Evolutionary conservation across 2,797 vertebrate genomes (phyloP).

Genomic region (Manis pentadactyla): DNA sequence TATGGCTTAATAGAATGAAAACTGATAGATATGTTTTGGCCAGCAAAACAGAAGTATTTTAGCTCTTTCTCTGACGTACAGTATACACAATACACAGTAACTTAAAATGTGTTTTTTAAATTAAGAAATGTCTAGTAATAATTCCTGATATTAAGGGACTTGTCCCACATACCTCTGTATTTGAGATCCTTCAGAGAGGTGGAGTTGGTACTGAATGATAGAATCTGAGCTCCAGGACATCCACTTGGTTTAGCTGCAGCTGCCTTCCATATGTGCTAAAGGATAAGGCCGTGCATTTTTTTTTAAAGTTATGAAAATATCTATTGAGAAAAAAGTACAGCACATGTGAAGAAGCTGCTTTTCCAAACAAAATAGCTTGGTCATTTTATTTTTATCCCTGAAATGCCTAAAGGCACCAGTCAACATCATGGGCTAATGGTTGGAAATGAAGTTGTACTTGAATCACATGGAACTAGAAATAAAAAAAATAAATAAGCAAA

Average conservation of each 20-base stretch:
- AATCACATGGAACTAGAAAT: constrained; percentile 22
- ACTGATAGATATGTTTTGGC: background rate
- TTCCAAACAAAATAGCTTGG: constrained; percentile 63
- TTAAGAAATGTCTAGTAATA: background rate
- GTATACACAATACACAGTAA: background rate
- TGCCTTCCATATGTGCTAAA: background rate
- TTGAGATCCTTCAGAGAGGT: background rate
- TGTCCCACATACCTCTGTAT: background rate
- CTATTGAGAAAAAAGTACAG: constrained; percentile 41
- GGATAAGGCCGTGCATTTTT: background rate
- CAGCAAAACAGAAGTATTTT: background rate
- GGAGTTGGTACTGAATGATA: background rate
- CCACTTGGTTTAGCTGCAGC: background rate
- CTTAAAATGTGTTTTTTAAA: constrained; percentile 19
- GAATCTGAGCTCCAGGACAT: background rate
- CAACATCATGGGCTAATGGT: constrained; percentile 34
- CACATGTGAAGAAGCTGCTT: constrained; percentile 55
- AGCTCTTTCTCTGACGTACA: background rate
- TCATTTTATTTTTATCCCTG: constrained; percentile 73
- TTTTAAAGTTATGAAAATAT: constrained; percentile 69
- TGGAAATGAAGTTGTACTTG: constrained; percentile 62
- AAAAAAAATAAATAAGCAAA: constrained; percentile 30
- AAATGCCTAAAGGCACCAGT: constrained; percentile 55
- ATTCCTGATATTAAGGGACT: background rate
- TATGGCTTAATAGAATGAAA: background rate